phyloP scores from a whole-genome alignment of 1,140 invertebrate species.

The Sitobion miscanthi region DNA sequence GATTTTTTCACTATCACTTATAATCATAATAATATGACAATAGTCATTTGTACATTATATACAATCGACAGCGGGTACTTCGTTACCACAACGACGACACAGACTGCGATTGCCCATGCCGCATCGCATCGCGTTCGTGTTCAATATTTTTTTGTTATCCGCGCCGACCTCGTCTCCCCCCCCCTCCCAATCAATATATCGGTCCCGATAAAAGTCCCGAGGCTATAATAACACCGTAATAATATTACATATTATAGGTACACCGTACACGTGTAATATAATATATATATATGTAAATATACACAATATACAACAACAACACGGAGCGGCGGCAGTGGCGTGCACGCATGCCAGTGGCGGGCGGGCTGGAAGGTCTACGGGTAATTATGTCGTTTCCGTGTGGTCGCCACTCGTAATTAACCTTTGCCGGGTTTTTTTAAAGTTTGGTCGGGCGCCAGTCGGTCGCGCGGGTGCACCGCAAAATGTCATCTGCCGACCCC shows the following conservation, averaged over 20 bases:
- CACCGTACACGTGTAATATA: neutral
- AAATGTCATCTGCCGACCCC: conserved; percentile 56
- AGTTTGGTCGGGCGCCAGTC: conserved; percentile 53
- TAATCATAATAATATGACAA: too few species aligned
- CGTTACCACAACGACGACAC: neutral
- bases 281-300: neutral
- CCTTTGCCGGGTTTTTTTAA: conserved; percentile 45
- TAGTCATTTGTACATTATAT: neutral
- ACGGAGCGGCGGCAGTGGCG: neutral
- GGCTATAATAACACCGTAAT: neutral
- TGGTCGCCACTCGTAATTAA: conserved; percentile 51
- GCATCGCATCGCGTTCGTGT: neutral
- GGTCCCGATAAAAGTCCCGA: neutral
- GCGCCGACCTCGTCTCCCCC: neutral
- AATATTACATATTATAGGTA: neutral
- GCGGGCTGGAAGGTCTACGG: neutral
- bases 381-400: conserved; percentile 44
- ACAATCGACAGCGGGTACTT: neutral
- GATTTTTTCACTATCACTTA: neutral
- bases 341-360: neutral
- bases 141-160: neutral
- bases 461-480: conserved; percentile 56
- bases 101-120: neutral
- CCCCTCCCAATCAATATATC: neutral
- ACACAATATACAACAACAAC: neutral